Percentiles rank a stretch among this genome's conserved stretches.
Conservation (phyloP, 2,888 invertebrate species). For the Polietes domitor region DNA sequence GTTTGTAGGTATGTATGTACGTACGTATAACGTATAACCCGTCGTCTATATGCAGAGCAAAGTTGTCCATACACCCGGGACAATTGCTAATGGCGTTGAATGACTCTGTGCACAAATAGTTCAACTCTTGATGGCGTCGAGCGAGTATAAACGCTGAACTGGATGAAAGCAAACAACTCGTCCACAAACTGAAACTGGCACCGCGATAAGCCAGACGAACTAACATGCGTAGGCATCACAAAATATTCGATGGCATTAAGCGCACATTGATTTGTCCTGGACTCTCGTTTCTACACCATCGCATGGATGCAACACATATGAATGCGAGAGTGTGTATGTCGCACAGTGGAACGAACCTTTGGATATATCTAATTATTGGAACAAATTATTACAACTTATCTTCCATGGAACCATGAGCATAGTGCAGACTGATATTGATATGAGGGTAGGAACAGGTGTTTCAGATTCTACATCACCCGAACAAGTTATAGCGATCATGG, state of each 20-base stretch:
- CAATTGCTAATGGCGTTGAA: constrained; percentile 41
- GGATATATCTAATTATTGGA: too few relatives aligned
- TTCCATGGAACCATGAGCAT: too few relatives aligned
- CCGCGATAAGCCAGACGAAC: constrained; percentile 9
- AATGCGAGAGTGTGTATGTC: neutral
- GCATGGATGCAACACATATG: too few relatives aligned
- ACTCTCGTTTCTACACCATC: neutral
- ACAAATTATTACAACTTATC: too few relatives aligned
- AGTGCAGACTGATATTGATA: too few relatives aligned
- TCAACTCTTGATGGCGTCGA: constrained; percentile 18
- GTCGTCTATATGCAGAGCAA: constrained; percentile 23
- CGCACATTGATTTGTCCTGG: constrained; percentile 40
- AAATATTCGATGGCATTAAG: constrained; percentile 31
- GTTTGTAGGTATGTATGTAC: neutral
- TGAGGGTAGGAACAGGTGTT: too few relatives aligned
- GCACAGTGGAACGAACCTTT: neutral
- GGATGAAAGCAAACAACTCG: constrained; percentile 6
- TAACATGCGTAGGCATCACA: constrained; percentile 50
- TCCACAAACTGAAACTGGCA: constrained; percentile 27
- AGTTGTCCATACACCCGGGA: constrained; percentile 25
- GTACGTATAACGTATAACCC: neutral
- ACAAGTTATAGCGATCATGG: too few relatives aligned
- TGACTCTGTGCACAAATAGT: constrained; percentile 19
- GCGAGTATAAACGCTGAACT: neutral
- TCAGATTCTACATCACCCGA: too few relatives aligned